Evolutionary conservation across 2,113 vertebrate genomes (phyloP).

Genomic region (Bungarus multicinctus): DNA sequence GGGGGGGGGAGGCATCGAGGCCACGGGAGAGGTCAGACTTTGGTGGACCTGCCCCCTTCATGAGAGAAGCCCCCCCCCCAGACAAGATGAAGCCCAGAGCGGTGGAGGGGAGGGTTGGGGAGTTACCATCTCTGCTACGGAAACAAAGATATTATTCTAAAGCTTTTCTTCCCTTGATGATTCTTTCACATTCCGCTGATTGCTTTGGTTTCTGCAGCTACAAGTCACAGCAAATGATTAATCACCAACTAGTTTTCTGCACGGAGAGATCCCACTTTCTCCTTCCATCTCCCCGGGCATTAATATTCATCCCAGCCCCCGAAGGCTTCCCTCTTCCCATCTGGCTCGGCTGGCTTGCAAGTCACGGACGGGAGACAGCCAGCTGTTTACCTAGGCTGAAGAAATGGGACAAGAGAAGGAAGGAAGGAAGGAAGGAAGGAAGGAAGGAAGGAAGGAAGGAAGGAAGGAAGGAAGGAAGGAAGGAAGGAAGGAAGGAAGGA

Average conservation of each 20-base stretch:
- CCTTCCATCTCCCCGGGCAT: background rate
- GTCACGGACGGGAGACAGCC: background rate
- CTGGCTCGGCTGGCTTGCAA: background rate
- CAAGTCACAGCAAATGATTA: constrained; percentile 41
- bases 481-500: background rate
- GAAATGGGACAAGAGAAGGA: background rate
- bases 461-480: background rate
- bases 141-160: constrained; percentile 45
- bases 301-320: constrained; percentile 22
- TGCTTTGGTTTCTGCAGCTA: constrained; percentile 40
- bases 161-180: background rate
- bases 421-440: too few relatives aligned
- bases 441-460: background rate
- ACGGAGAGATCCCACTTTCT: background rate
- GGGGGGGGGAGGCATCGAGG: background rate
- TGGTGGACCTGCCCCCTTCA: background rate
- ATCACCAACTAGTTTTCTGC: constrained; percentile 33
- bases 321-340: background rate
- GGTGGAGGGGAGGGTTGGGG: constrained; percentile 35
- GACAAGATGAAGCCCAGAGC: constrained; percentile 8
- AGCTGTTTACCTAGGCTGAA: background rate
- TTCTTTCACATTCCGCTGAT: constrained; percentile 23
- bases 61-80: background rate
- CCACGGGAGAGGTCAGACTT: background rate
- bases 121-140: constrained; percentile 47